Percentiles rank a stretch among this genome's conserved stretches.
Evolutionary conservation across 2,797 vertebrate species (phyloP).

Genomic region (Lateolabrax maculatus): DNA sequence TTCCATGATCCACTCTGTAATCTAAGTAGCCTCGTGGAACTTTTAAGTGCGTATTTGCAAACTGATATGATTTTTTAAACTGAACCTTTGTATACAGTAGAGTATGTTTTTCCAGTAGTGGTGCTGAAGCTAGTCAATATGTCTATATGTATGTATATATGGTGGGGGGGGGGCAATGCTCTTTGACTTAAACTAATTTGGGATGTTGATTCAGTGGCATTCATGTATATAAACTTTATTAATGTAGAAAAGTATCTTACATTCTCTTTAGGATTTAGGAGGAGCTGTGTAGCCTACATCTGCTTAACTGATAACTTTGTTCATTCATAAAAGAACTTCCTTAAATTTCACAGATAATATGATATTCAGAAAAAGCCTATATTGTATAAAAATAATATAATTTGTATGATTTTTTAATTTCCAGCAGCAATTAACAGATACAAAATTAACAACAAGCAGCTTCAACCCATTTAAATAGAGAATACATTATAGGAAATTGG

Average conservation of each 20-base stretch:
- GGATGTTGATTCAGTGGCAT: conserved; percentile 5
- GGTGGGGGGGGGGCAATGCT: background rate
- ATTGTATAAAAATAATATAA: conserved; percentile 24
- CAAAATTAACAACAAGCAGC: conserved; percentile 55
- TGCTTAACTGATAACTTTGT: conserved; percentile 15
- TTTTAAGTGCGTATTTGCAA: conserved; percentile 41
- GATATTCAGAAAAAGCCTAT: conserved; percentile 10
- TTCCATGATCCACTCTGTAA: conserved; percentile 56
- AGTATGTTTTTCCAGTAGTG: conserved; percentile 11
- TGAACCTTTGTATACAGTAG: conserved; percentile 24
- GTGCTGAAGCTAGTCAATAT: conserved; percentile 6
- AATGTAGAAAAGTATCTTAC: background rate
- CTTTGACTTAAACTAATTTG: conserved; percentile 3
- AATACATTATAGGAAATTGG: conserved; percentile 29
- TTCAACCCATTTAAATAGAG: conserved; percentile 43
- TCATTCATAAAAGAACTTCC: conserved; percentile 21
- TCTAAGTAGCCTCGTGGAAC: conserved; percentile 60
- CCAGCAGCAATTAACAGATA: conserved; percentile 57
- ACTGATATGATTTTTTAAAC: conserved; percentile 10
- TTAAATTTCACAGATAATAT: conserved; percentile 35
- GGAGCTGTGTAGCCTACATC: background rate
- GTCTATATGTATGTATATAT: background rate
- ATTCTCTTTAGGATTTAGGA: conserved; percentile 1
- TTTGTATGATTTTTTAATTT: conserved; percentile 37
- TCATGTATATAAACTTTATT: conserved; percentile 1